Base-by-base conservation (phyloP, 2,113 vertebrate species). In the Dolichotis patagonum region DNA sequence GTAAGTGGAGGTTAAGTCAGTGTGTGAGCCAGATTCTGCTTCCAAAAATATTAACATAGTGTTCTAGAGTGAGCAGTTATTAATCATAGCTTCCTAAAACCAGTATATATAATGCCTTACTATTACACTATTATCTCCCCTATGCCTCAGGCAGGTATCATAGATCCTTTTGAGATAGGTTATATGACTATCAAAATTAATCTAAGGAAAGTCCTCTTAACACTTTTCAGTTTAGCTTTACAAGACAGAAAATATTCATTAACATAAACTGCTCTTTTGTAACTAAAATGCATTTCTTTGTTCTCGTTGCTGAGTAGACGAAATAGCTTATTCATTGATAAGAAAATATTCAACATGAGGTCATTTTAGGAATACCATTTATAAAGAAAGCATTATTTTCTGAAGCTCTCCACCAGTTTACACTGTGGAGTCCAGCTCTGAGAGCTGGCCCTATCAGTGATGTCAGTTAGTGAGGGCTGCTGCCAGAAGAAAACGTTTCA, bases 261-360 rank as follows among this genome's bases (percentile, higher is more conserved):
- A 94, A 43, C 3, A 35, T 73, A 81, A 92, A 62, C 56, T 78
- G 30, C 11, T 62, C 49, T 78, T 90, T 71, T 88, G 20, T 4
- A 84, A 95, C 43, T 32, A 71, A 87, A 71, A 88, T 88, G 43
- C 32, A 52, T 88, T 14, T 78, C 35, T 84, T 62, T 84, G 7
- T 73, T 88, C 11, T 80, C 75, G 75, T 73, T 35, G 90, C 71
- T 92, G 20, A 91, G 73, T 73, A 95, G 88, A 84, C 43, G 9
- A 90, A 93, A 93, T 17, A 22, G 7, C 20, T 49, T 46, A 54
- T 19, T 93, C 32, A 92, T 38, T 65, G 75, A 78, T 43, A 75
- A 90, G 32, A 38, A 77, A 67, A 22, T 88, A 6, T 81, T 81
- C 81, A 73, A 88, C 71, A 58, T 91, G 35, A 96, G 67, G 60